Base-by-base conservation (phyloP, 2,888 invertebrate genomes). In the Oxytorus armatus region DNA sequence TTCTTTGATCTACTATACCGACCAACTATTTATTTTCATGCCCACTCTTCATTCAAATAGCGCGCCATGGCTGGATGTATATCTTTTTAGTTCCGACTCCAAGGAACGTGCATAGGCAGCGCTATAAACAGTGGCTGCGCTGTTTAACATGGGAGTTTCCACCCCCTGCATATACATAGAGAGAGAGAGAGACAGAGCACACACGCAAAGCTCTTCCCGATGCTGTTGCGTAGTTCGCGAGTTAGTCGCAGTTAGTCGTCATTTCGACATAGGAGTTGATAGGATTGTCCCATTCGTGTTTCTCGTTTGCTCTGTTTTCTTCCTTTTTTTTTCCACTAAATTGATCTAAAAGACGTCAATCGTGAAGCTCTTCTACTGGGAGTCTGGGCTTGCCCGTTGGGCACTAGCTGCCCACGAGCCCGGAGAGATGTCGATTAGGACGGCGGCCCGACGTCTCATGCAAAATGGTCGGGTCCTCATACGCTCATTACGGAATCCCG, bases 401-500 rank as follows among this genome's bases (percentile, higher is more conserved):
- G 90, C 88, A 82, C 75, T 91, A 69, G 85, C 88, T 51, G 87
- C 87, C 85, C 88, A 86, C 75, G 88, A 88, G 63, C 83, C 72
- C 51, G 85, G 86, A 85, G 89, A 90, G 29, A 91, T 91, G 91
- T 91, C 91, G 83, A 89, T 91, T 85, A 88, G 91, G 79, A 86
- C 87, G 36, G 85, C 82, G 23, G 88, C 87, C 69, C 85, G 88
- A 73, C 90, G 90, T 84, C 79, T 91, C 57, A 14, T 90, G 82
- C 90, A 91, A 88, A 88, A 91, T 91, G 91, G 90, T 91, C 90
- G 90, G 75, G 83, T 88, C 49, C 75, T 90, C 61, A 61, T 91
- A 51, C 90, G 89, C 70, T 85, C 87, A 77, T 65, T 89, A 59
- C 86, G 85, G 77, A 88, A 89, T 83, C 84, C 84, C 81, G 85